Evolutionary conservation across 1,140 invertebrate genomes (phyloP).

Genomic region (Caerostris extrusa): DNA sequence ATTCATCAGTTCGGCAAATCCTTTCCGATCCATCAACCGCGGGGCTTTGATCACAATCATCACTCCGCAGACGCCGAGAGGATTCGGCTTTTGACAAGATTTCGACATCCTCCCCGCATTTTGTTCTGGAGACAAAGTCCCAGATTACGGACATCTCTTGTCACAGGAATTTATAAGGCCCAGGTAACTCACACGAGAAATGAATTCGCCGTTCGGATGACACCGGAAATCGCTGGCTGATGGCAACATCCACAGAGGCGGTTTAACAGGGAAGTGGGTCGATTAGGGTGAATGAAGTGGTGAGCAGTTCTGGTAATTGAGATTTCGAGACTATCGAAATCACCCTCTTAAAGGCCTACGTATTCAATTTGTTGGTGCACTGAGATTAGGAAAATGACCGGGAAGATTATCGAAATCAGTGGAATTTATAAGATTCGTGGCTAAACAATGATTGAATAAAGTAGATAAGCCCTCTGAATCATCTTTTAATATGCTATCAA

Average conservation of each 20-base stretch:
- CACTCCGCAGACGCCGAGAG: background rate
- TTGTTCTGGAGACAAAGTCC: background rate
- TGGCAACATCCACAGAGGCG: background rate
- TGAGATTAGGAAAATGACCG: background rate
- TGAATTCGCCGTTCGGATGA: slow-evolving; percentile 1
- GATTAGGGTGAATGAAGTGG: slow-evolving; percentile 23
- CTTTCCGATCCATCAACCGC: too few relatives aligned
- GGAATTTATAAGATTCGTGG: background rate
- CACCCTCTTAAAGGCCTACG: background rate
- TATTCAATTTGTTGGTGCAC: background rate
- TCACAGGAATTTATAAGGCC: background rate
- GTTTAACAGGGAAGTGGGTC: background rate
- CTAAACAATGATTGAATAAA: too few relatives aligned
- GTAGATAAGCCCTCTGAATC: too few relatives aligned
- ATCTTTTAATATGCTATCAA: too few relatives aligned
- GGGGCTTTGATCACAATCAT: background rate
- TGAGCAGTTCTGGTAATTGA: background rate
- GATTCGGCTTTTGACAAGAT: background rate
- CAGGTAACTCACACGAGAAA: slow-evolving; percentile 24
- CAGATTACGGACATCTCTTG: background rate
- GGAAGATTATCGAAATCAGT: background rate
- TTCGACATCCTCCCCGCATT: background rate
- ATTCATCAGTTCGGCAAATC: too few relatives aligned
- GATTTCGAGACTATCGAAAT: background rate
- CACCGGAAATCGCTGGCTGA: background rate